Evolutionary conservation across 2,797 vertebrate genomes (phyloP).

Genomic region (Atherinosoma microstoma): DNA sequence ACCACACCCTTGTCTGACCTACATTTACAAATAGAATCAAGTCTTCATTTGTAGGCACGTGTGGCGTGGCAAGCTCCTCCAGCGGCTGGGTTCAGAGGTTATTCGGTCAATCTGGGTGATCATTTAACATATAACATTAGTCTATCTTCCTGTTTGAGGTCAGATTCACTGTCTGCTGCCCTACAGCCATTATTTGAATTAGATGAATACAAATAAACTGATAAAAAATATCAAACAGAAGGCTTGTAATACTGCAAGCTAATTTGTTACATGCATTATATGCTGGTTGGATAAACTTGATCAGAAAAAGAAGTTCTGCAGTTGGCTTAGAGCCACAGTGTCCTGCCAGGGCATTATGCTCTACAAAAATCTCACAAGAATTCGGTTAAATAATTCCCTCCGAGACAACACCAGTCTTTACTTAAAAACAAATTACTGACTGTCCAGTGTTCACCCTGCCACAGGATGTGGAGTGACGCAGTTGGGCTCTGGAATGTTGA

Average conservation of each 20-base stretch:
- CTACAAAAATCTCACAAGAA: conserved; percentile 51
- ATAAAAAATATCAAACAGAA: neutral
- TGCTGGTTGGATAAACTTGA: conserved; percentile 1
- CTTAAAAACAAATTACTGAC: conserved; percentile 31
- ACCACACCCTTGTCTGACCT: conserved; percentile 77
- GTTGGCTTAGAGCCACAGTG: conserved; percentile 26
- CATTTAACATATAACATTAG: conserved; percentile 32
- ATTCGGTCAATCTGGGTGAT: conserved; percentile 75
- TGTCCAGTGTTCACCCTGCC: conserved; percentile 18
- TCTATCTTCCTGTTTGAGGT: conserved; percentile 61
- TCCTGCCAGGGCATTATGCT: conserved; percentile 34
- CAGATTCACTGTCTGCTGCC: conserved; percentile 67
- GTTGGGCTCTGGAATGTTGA: conserved; percentile 8
- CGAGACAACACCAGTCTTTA: conserved; percentile 33
- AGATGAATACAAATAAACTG: conserved; percentile 22
- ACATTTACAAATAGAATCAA: conserved; percentile 78
- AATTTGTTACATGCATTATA: neutral
- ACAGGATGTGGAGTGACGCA: neutral
- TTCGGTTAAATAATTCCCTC: conserved; percentile 60
- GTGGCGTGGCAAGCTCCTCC: conserved; percentile 47
- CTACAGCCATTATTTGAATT: conserved; percentile 19
- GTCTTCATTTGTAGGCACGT: conserved; percentile 72
- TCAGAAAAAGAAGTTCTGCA: neutral
- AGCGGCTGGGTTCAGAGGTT: conserved; percentile 63
- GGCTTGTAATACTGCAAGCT: neutral